phyloP scores from a whole-genome alignment of 2,888 invertebrate genomes.

The Drosophila melanosoma region DNA sequence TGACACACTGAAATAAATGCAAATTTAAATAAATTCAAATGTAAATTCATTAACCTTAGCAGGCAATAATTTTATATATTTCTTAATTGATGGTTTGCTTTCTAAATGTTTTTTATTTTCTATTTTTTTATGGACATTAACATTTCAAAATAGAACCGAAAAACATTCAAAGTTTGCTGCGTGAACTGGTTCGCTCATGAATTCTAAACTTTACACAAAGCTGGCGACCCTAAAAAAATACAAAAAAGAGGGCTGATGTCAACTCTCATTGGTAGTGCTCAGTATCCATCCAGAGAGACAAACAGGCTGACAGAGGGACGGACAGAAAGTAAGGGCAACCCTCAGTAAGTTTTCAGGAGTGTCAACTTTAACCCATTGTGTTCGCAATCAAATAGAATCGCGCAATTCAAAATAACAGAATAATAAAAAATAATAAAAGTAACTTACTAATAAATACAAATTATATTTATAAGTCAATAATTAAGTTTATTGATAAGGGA shows the following conservation, averaged over 20 bases:
- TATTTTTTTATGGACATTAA: not conserved
- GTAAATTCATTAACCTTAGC: not conserved
- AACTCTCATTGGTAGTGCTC: constrained; percentile 2
- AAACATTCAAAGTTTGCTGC: not conserved
- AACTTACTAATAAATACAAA: not conserved
- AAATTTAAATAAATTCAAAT: not conserved
- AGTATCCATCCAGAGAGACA: constrained; percentile 15
- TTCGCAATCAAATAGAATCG: not conserved
- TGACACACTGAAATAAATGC: not conserved
- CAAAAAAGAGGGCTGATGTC: constrained; percentile 7
- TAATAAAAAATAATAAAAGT: not conserved
- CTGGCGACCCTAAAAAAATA: constrained; percentile 28
- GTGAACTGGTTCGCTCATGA: constrained; percentile 23
- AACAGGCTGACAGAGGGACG: not conserved
- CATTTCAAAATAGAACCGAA: not conserved
- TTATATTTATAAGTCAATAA: not conserved
- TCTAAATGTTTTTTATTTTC: not conserved
- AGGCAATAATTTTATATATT: not conserved
- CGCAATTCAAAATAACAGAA: not conserved
- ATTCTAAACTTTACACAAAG: not conserved
- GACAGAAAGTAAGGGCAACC: constrained; percentile 6
- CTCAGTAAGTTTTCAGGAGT: constrained; percentile 6
- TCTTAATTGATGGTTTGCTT: not conserved
- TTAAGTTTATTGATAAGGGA: not conserved
- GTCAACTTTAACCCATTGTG: constrained; percentile 1